phyloP scores from a whole-genome alignment of 2,888 invertebrate genomes.

The Caenorhabditis zanzibari region DNA sequence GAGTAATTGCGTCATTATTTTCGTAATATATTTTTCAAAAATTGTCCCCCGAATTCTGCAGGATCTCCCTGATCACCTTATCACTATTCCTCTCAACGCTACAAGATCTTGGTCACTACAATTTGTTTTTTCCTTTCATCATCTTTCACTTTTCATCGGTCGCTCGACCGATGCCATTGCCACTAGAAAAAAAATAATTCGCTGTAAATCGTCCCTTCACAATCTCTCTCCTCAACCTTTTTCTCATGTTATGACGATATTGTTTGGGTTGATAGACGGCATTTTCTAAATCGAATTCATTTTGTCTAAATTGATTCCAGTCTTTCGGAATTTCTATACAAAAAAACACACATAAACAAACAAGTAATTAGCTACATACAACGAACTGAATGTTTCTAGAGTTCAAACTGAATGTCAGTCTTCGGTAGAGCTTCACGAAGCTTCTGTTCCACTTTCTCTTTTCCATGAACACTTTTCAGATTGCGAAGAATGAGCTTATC shows the following conservation, averaged over 20 bases:
- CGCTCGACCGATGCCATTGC: conserved; percentile 48
- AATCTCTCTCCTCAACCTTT: conserved; percentile 6
- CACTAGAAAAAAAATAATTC: conserved; percentile 1
- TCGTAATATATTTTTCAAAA: too few species aligned
- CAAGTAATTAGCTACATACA: conserved; percentile 10
- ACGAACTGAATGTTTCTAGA: conserved; percentile 1
- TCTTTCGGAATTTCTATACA: conserved; percentile 5
- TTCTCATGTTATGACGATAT: conserved; percentile 2
- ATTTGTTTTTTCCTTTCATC: conserved; percentile 3
- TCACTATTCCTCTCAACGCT: background rate
- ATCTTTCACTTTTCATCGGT: conserved; percentile 41
- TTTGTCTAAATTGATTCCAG: conserved; percentile 5
- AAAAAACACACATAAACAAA: conserved; percentile 3
- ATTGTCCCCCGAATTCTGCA: background rate
- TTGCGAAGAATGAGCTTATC: conserved; percentile 70
- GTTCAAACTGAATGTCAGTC: conserved; percentile 67
- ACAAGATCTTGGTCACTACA: conserved; percentile 9
- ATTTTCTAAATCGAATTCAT: too few species aligned
- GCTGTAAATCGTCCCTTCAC: conserved; percentile 19
- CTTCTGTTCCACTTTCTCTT: conserved; percentile 68
- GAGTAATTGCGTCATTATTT: too few species aligned
- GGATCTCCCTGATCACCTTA: background rate
- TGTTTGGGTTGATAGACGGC: conserved; percentile 37
- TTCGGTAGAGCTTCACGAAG: conserved; percentile 71
- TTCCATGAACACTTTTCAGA: conserved; percentile 73